phyloP scores from a whole-genome alignment of 2,797 vertebrate genomes.

The Poecilia wingei region DNA sequence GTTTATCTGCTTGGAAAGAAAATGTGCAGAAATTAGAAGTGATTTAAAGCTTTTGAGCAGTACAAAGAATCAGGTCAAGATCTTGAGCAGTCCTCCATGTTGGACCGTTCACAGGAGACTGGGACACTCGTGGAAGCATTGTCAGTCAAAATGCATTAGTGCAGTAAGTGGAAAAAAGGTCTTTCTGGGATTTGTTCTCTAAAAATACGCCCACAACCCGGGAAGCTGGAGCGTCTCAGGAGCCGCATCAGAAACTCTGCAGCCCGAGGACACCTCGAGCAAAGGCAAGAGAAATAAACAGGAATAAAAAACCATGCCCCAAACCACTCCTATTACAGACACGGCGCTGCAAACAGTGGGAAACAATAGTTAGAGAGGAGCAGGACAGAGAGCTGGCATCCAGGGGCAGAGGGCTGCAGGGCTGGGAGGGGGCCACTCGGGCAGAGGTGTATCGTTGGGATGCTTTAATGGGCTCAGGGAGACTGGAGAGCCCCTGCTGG shows the following conservation, averaged over 20 bases:
- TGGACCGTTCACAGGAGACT: conserved; percentile 38
- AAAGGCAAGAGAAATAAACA: conserved; percentile 54
- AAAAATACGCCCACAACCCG: conserved; percentile 67
- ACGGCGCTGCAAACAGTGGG: conserved; percentile 55
- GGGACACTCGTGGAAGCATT: conserved; percentile 46
- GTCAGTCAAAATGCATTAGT: conserved; percentile 72
- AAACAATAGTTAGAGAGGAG: conserved; percentile 75
- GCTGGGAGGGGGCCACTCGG: conserved; percentile 66
- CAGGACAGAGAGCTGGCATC: conserved; percentile 77
- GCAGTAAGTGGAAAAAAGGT: conserved; percentile 60
- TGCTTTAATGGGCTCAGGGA: conserved; percentile 87
- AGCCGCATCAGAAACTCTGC: conserved; percentile 67
- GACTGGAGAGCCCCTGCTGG: conserved; percentile 83
- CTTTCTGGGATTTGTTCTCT: conserved; percentile 67
- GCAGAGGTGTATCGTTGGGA: conserved; percentile 60
- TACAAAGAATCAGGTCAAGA: conserved; percentile 45
- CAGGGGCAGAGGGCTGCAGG: conserved; percentile 76
- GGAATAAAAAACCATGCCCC: conserved; percentile 67
- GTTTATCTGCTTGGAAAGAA: background rate
- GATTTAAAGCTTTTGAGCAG: conserved; percentile 1
- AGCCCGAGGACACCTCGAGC: conserved; percentile 72
- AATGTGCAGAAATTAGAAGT: conserved; percentile 22
- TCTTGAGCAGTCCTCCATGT: conserved; percentile 36
- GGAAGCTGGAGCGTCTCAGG: conserved; percentile 45
- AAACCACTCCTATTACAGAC: conserved; percentile 66